phyloP scores from a whole-genome alignment of 2,113 vertebrate genomes.

The Semicossyphus pulcher region DNA sequence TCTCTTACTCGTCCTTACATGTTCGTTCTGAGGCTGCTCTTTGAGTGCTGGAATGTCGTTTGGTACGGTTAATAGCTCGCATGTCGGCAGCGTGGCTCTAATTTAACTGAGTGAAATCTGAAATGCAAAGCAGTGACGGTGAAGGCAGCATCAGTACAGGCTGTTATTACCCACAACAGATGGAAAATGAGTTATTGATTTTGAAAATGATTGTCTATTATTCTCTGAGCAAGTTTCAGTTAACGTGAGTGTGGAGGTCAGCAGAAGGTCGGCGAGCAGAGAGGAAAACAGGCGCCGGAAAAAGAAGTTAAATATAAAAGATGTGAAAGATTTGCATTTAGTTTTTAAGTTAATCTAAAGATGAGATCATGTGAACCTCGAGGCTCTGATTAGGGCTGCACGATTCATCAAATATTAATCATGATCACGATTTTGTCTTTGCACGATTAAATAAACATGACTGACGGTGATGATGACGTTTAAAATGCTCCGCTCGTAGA shows the following conservation, averaged over 20 bases:
- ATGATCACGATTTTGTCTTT: too few relatives aligned
- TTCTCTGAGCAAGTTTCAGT: background rate
- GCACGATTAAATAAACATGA: too few relatives aligned
- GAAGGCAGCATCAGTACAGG: background rate
- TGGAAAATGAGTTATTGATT: constrained; percentile 24
- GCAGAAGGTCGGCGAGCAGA: background rate
- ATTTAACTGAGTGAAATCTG: constrained; percentile 15
- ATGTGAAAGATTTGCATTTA: too few relatives aligned
- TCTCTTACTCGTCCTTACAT: too few relatives aligned
- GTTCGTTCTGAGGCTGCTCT: background rate
- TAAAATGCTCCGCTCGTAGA: too few relatives aligned
- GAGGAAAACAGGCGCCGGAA: background rate
- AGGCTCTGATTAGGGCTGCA: too few relatives aligned
- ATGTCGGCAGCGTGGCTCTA: background rate
- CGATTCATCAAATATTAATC: too few relatives aligned
- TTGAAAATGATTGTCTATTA: background rate
- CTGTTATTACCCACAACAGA: background rate
- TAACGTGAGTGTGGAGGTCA: background rate
- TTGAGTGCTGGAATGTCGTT: background rate
- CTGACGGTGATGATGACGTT: too few relatives aligned
- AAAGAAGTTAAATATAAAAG: too few relatives aligned
- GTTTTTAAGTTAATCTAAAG: too few relatives aligned
- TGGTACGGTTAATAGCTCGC: background rate
- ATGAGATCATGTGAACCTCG: too few relatives aligned
- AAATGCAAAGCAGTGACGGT: background rate